Conservation (phyloP, 2,888 invertebrate genomes). For the Stenolophus ochropezus region DNA sequence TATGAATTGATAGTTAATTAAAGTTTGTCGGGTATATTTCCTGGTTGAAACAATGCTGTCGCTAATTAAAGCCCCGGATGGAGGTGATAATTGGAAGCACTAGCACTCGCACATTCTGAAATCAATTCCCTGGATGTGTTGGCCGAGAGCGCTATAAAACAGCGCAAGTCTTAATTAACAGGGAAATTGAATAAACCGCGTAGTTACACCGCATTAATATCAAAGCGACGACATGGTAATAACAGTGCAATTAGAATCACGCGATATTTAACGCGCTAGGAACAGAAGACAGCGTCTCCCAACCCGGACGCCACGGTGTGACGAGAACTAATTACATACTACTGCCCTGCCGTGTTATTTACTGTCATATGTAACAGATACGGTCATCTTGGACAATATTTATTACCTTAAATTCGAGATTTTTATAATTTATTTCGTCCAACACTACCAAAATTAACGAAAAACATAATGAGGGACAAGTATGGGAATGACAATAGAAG, state of each 20-base stretch:
- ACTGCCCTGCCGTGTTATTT: not conserved
- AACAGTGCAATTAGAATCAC: slow-evolving; percentile 49
- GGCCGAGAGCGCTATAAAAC: slow-evolving; percentile 18
- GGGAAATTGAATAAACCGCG: slow-evolving; percentile 48
- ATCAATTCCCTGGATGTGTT: slow-evolving; percentile 28
- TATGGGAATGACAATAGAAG: too few relatives aligned
- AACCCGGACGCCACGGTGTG: not conserved
- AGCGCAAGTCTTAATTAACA: slow-evolving; percentile 35
- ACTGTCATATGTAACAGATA: too few relatives aligned
- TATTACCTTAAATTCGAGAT: too few relatives aligned
- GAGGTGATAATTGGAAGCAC: slow-evolving; percentile 19
- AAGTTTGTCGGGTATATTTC: slow-evolving; percentile 2
- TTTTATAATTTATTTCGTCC: too few relatives aligned
- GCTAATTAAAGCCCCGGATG: slow-evolving; percentile 33
- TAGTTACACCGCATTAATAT: slow-evolving; percentile 45
- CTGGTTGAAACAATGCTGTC: slow-evolving; percentile 28
- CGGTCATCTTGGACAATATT: too few relatives aligned
- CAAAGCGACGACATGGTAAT: slow-evolving; percentile 45
- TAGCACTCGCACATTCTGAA: slow-evolving; percentile 22
- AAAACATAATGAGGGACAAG: too few relatives aligned
- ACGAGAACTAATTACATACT: slow-evolving; percentile 1
- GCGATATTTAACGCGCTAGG: slow-evolving; percentile 30
- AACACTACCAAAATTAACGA: too few relatives aligned
- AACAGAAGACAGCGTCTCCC: not conserved
- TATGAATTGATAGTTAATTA: not conserved